Evolutionary conservation across 1,140 invertebrate species (phyloP).

Genomic region (Gonatopus flavifemur): DNA sequence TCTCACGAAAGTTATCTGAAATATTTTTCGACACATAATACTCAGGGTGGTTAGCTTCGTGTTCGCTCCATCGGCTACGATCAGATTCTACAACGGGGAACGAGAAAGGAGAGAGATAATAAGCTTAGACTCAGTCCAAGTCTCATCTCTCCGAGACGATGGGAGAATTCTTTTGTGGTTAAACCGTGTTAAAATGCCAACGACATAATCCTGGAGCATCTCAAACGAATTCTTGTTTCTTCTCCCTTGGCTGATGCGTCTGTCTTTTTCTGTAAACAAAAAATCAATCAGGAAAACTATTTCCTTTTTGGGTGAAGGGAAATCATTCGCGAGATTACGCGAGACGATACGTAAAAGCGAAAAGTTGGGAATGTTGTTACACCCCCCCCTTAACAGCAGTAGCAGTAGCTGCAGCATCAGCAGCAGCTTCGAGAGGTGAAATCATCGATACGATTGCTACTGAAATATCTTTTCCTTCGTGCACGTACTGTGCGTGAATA

Average conservation of each 20-base stretch:
- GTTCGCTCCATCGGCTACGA: conserved; percentile 49
- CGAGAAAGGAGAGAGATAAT: conserved; percentile 32
- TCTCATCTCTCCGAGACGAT: conserved; percentile 12
- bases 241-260: too few relatives aligned
- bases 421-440: conserved; percentile 25
- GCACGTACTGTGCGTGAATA: too few relatives aligned
- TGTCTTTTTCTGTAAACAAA: too few relatives aligned
- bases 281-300: too few relatives aligned
- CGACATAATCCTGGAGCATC: conserved; percentile 13
- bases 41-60: conserved; percentile 48
- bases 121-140: conserved; percentile 28
- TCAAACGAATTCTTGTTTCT: too few relatives aligned
- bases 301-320: too few relatives aligned
- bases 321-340: too few relatives aligned
- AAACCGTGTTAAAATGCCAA: conserved; percentile 19
- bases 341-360: too few relatives aligned
- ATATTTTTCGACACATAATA: conserved; percentile 52
- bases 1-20: conserved; percentile 37
- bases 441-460: conserved; percentile 44
- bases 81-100: conserved; percentile 34
- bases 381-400: too few relatives aligned
- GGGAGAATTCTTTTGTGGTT: conserved; percentile 17
- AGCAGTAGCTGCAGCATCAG: conserved; percentile 13
- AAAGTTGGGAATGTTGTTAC: too few relatives aligned
- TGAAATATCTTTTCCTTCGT: conserved; percentile 28